Evolutionary conservation across 53 echinoderm and acorn worm species (phyloP).

Genomic region (Astropecten irregularis): DNA sequence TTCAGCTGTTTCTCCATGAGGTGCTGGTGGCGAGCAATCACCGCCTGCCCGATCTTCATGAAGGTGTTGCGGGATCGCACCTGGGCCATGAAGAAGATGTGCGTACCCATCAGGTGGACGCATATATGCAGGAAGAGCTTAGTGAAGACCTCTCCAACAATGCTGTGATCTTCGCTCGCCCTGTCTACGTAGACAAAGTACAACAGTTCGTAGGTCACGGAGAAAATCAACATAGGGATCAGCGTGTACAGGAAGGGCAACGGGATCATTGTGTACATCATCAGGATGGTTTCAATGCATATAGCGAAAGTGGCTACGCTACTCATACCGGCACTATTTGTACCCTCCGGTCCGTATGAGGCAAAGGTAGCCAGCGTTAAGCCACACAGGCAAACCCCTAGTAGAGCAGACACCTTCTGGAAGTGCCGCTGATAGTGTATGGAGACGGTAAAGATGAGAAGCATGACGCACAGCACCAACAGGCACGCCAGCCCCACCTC

Average conservation of each 20-base stretch:
- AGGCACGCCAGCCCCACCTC: slow-evolving; percentile 72
- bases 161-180: slow-evolving; percentile 19
- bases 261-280: slow-evolving; percentile 97
- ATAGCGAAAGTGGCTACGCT: slow-evolving; percentile 89
- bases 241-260: slow-evolving; percentile 83
- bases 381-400: slow-evolving; percentile 70
- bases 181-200: slow-evolving; percentile 69
- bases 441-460: slow-evolving; percentile 72
- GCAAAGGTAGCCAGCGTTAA: slow-evolving; percentile 81
- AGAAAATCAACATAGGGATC: slow-evolving; percentile 74
- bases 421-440: slow-evolving; percentile 71
- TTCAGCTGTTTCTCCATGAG: slow-evolving; percentile 89
- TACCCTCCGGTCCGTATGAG: slow-evolving; percentile 26
- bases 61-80: slow-evolving; percentile 95
- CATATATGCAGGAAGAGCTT: slow-evolving; percentile 96
- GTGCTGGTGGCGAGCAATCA: slow-evolving; percentile 79
- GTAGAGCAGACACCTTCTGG: slow-evolving; percentile 65
- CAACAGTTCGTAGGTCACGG: slow-evolving; percentile 82
- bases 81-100: slow-evolving; percentile 98
- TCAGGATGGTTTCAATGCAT: slow-evolving; percentile 89
- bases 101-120: slow-evolving; percentile 97
- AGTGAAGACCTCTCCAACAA: slow-evolving; percentile 64
- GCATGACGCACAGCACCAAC: slow-evolving; percentile 68
- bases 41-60: slow-evolving; percentile 94
- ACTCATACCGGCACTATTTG: slow-evolving; percentile 66